These are phyloP conservation scores for Plumapathes pennacea DNA, from an alignment of 92 coral and sea anemone species.

Conservation along the genomic window DNA sequence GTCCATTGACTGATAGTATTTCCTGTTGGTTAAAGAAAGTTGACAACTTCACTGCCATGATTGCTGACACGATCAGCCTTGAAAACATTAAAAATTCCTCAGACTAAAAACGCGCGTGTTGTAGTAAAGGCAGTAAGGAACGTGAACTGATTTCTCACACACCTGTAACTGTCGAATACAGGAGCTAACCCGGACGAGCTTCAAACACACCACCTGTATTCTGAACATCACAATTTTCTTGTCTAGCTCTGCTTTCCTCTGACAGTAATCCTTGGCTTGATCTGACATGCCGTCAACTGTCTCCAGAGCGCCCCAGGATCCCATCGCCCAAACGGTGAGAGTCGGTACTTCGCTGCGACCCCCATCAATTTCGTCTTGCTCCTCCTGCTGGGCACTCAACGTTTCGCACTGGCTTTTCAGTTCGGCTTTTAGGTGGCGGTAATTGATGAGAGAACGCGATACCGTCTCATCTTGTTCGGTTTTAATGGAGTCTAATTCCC, in stretches of 20 bases:
- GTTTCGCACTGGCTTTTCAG: conserved; percentile 61
- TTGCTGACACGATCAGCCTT: background rate
- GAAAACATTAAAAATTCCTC: too few relatives aligned
- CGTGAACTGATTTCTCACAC: background rate
- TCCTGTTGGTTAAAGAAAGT: conserved; percentile 6
- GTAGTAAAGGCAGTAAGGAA: background rate
- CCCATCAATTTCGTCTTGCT: conserved; percentile 62
- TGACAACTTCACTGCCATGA: background rate
- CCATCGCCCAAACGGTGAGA: conserved; percentile 74
- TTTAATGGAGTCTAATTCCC: conserved; percentile 79
- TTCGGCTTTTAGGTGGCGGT: conserved; percentile 57
- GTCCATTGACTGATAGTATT: conserved; percentile 33
- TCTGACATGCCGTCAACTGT: conserved; percentile 65
- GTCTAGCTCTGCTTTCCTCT: conserved; percentile 46
- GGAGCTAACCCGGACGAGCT: conserved; percentile 53
- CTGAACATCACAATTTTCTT: conserved; percentile 64
- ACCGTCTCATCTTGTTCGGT: conserved; percentile 59
- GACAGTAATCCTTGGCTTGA: conserved; percentile 67
- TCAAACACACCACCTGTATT: conserved; percentile 72
- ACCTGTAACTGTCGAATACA: conserved; percentile 65
- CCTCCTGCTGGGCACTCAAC: conserved; percentile 67
- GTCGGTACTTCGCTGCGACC: conserved; percentile 42
- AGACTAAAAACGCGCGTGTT: too few relatives aligned
- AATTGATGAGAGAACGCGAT: conserved; percentile 54
- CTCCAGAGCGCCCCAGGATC: conserved; percentile 83